phyloP scores from a whole-genome alignment of 2,888 invertebrate species.

The Ennomos fuscantarius region DNA sequence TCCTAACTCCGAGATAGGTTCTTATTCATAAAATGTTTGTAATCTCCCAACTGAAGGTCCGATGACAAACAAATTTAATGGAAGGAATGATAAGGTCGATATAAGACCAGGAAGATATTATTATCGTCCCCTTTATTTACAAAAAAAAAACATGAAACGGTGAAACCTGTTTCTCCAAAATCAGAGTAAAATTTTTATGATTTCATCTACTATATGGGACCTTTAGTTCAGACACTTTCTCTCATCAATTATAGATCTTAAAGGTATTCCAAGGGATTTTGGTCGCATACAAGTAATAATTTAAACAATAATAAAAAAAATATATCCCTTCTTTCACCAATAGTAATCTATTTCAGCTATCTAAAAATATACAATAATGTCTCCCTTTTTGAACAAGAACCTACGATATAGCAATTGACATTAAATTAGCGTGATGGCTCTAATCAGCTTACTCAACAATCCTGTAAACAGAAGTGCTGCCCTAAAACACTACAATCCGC shows the following conservation, averaged over 20 bases:
- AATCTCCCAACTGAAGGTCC: slow-evolving; percentile 18
- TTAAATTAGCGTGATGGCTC: too few species aligned
- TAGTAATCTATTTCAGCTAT: too few species aligned
- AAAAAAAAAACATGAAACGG: not conserved
- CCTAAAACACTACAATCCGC: slow-evolving; percentile 17
- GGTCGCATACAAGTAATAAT: too few species aligned
- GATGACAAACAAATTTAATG: slow-evolving; percentile 35
- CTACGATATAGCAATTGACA: not conserved
- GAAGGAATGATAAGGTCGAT: slow-evolving; percentile 11
- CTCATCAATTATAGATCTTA: too few species aligned
- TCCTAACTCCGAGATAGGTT: slow-evolving; percentile 39
- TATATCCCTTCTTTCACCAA: too few species aligned
- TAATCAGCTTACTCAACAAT: slow-evolving; percentile 1
- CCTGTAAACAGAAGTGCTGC: not conserved
- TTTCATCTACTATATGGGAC: too few species aligned
- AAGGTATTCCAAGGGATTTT: too few species aligned
- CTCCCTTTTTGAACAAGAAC: not conserved
- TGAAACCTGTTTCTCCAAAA: slow-evolving; percentile 57
- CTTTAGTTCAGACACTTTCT: slow-evolving; percentile 54
- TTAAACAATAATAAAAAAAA: too few species aligned
- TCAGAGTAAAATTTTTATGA: slow-evolving; percentile 62
- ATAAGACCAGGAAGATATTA: slow-evolving; percentile 1
- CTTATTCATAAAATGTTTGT: slow-evolving; percentile 27
- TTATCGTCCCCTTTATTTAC: not conserved
- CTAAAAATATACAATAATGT: not conserved